These are phyloP conservation scores for Muscicapa striata DNA, from an alignment of 2,797 vertebrate genomes.

Conservation along the genomic window DNA sequence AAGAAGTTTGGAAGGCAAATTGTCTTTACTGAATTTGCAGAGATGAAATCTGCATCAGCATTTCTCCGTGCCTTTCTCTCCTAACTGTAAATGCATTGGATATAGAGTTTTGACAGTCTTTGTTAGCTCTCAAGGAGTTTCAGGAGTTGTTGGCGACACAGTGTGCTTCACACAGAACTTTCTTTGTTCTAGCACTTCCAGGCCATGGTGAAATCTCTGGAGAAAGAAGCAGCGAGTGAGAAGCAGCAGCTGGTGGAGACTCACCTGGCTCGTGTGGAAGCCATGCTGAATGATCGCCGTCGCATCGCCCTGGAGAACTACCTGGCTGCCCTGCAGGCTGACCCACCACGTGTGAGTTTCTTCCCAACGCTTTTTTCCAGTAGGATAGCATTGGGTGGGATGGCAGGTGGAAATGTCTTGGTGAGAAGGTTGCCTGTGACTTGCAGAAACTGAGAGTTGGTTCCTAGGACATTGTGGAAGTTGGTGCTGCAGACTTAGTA, in stretches of 20 bases:
- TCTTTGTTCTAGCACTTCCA: slow-evolving; percentile 88
- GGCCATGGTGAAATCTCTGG: slow-evolving; percentile 94
- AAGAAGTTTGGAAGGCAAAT: background rate
- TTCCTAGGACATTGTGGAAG: background rate
- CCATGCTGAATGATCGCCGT: slow-evolving; percentile 94
- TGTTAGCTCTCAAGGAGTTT: background rate
- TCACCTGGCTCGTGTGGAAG: slow-evolving; percentile 95
- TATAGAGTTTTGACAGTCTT: background rate
- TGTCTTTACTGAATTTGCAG: background rate
- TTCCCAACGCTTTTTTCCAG: rapidly evolving
- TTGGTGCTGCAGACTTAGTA: background rate
- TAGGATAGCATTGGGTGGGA: no score
- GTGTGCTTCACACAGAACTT: background rate
- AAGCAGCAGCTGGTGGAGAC: slow-evolving; percentile 98
- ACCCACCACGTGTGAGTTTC: slow-evolving; percentile 86
- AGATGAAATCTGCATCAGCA: background rate
- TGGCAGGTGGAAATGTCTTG: background rate
- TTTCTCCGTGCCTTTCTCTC: background rate
- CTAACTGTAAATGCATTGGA: background rate
- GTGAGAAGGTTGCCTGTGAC: background rate
- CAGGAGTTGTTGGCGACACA: background rate
- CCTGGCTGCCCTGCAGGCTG: slow-evolving; percentile 92
- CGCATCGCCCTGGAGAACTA: slow-evolving; percentile 97
- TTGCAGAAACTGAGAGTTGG: background rate
- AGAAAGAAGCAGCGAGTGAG: slow-evolving; percentile 96